Base-by-base conservation (phyloP, 2,888 invertebrate species). In the Euzetes globulus region DNA sequence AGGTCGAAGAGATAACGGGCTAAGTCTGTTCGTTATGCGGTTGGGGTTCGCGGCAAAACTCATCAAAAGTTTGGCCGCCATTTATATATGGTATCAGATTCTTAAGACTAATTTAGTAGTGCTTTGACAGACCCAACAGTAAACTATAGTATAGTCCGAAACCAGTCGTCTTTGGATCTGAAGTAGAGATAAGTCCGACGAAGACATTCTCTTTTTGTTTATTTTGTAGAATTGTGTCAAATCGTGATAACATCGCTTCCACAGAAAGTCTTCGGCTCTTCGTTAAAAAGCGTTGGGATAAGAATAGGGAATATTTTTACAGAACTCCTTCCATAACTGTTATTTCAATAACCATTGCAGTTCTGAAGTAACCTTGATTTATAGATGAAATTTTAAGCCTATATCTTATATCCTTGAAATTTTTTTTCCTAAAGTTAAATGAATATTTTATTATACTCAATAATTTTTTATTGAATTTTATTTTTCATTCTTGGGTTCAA, bases 181-280 rank as follows among this genome's bases (percentile, higher is more conserved):
- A 22, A 77, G 55, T 9, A 76, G 29, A 41, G 22, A 47, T n/a
- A 58, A 15, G 25, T 76, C 76, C 29, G 70, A 15, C 17, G 45
- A 27, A n/a, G 27, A 29, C 27, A 71, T 52, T 72, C 55, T 9
- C 68, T 68, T 68, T 68, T 68, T 68, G 68, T 72, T 63, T 68
- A 58, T 37, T 77, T 84, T 84, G 77, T 82, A 80, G n/a, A 82
- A 79, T 77, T 83, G 82, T 72, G 95, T 90, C 41, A 90, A 88
- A 81, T 95, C 95, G 82, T 96, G 95, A 82, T 91, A 95, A 1
- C 90, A 92, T 85, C 93, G 94, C 73, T 94, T 88, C 96, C 96
- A 96, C 72, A 96, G 84, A 27, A 95, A 85, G 82, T 96, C 95
- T 79, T 95, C 91, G 0, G 90, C 90, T 83, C 93, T 94, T 77